phyloP scores from a whole-genome alignment of 2,113 vertebrate genomes.

The Malurus elegans region DNA sequence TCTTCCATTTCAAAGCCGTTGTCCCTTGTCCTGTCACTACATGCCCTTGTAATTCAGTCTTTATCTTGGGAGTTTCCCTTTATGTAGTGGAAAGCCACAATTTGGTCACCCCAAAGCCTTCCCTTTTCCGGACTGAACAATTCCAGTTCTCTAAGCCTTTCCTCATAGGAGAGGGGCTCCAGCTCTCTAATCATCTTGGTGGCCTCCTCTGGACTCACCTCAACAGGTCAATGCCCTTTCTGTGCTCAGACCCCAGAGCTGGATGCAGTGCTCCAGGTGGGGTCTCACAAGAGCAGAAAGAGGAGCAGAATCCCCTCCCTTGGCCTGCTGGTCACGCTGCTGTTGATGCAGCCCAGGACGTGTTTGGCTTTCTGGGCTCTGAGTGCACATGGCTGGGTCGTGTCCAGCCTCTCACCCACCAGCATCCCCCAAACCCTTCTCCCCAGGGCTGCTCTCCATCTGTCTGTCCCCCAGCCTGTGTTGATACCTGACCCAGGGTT shows the following conservation, averaged over 20 bases:
- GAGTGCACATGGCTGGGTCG: background rate
- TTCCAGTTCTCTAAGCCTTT: background rate
- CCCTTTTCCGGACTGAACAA: background rate
- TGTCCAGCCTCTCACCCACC: background rate
- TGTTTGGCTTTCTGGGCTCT: too few species aligned
- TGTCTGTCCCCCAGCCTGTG: background rate
- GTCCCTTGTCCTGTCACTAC: background rate
- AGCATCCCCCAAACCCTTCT: background rate
- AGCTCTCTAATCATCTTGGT: background rate
- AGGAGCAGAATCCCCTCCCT: background rate
- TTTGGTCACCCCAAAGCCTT: background rate
- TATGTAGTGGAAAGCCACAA: background rate
- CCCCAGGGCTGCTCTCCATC: background rate
- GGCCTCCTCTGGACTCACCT: background rate
- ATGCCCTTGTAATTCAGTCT: background rate
- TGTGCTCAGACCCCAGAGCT: background rate
- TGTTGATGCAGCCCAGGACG: background rate
- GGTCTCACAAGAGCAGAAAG: background rate
- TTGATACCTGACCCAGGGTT: too few species aligned
- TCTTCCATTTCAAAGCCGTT: background rate
- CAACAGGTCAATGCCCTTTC: background rate
- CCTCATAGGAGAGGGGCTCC: background rate
- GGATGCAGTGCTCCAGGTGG: too few species aligned
- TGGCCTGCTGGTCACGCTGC: accelerated
- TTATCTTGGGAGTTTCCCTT: background rate